Base-by-base conservation (phyloP, 2,888 invertebrate species). In the Aleiodes leptofemur region DNA sequence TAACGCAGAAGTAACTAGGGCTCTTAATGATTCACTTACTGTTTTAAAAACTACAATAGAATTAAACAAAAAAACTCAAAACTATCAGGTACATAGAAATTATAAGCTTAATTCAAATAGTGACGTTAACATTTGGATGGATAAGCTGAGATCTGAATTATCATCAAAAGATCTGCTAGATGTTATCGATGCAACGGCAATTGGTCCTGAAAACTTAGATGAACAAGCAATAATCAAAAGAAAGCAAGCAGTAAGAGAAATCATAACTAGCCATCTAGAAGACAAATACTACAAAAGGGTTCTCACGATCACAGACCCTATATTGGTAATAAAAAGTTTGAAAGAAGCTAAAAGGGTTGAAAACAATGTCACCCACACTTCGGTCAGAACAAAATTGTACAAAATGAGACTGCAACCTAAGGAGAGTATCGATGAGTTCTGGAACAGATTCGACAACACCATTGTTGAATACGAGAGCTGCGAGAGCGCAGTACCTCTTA, bases 201-300 rank as follows among this genome's bases (percentile, higher is more conserved):
- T 53, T 13, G 66, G 53, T 69, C 69, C 69, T n/a, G 29, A 51
- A 29, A 69, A 77, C 23, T 31, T 76, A 23, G 68, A 69, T 13
- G 59, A 31, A 50, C 31, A 23, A 16, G 53, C 57, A n/a, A 53
- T 68, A 6, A 23, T 64, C 0, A 71, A 75, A 38, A 74, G 78
- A 72, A 76, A 74, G 31, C 70, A 48, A 57, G 9, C 71, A 8
- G 74, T 79, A 31, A 74, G 72, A 76, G 77, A 76, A 53, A 80
- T 78, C n/a, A 78, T 80, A 5, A 80, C 77, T 0, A 78, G 72
- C 73, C 75, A 71, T 55, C 29, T 80, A 70, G 80, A 80, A 66
- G 79, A 77, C 68, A 23, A 74, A 8, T 78, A 79, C 53, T 73
- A 80, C 59, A 78, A 78, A 66, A 80, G 64, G 72, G 76, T 81